phyloP scores from a whole-genome alignment of 2,113 vertebrate species.

The Zosterops pallidus region DNA sequence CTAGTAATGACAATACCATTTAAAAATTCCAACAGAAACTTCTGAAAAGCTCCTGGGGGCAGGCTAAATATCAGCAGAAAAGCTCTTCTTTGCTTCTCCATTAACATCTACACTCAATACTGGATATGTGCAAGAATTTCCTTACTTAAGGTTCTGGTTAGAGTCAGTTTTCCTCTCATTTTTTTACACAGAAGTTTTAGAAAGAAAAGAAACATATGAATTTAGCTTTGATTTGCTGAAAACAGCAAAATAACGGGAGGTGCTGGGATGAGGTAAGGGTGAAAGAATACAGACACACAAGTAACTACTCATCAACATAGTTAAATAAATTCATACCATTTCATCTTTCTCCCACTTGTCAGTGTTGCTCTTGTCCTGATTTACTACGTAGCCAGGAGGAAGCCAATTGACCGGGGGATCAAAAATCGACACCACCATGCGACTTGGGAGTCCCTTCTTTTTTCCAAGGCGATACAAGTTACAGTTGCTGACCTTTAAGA shows the following conservation, averaged over 20 bases:
- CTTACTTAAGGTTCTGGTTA: background rate
- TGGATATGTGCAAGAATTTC: background rate
- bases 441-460: constrained; percentile 96
- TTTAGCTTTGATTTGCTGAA: background rate
- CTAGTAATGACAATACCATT: background rate
- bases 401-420: constrained; percentile 99
- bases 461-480: constrained; percentile 98
- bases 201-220: background rate
- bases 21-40: background rate
- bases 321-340: constrained; percentile 76
- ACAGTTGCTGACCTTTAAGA: constrained; percentile 88
- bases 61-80: background rate
- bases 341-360: constrained; percentile 92
- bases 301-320: background rate
- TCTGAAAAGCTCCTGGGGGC: background rate
- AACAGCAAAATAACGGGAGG: background rate
- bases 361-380: constrained; percentile 91
- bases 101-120: background rate
- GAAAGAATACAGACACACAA: background rate
- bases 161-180: background rate
- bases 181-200: background rate
- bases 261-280: background rate
- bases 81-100: background rate
- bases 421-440: constrained; percentile 99
- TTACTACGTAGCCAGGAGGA: constrained; percentile 94